Percentiles rank a stretch among this genome's conserved stretches.
These are phyloP conservation scores for Drosophila oshimai DNA, from an alignment of 1,140 invertebrate genomes.

Conservation along the genomic window DNA sequence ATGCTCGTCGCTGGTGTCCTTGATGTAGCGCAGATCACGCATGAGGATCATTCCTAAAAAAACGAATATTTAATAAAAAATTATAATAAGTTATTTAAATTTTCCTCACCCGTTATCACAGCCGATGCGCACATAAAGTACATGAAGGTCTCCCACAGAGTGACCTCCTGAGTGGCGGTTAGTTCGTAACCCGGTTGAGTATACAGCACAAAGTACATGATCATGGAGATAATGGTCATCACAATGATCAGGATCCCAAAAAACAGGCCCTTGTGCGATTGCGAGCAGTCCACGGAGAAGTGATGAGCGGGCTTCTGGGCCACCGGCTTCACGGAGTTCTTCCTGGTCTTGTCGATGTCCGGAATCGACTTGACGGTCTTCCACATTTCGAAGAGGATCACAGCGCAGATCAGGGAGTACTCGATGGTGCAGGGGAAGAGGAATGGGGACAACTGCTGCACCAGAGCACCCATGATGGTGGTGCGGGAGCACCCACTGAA, in stretches of 20 bases:
- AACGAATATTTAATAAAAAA: background rate
- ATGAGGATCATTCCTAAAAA: constrained; percentile 85
- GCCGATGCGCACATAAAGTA: constrained; percentile 83
- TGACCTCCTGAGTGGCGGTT: constrained; percentile 89
- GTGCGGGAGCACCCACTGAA: constrained; percentile 83
- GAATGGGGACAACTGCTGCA: constrained; percentile 92
- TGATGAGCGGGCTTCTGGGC: constrained; percentile 85
- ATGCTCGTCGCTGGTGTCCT: constrained; percentile 84
- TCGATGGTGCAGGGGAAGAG: constrained; percentile 96
- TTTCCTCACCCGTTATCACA: constrained; percentile 64
- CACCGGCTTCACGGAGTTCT: constrained; percentile 77
- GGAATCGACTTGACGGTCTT: constrained; percentile 85
- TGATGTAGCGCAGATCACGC: constrained; percentile 85
- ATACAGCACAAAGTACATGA: constrained; percentile 94
- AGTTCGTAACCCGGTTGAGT: constrained; percentile 87
- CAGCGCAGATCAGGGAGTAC: constrained; percentile 92
- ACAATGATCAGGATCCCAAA: constrained; percentile 93
- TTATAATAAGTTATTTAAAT: background rate
- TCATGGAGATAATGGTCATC: constrained; percentile 93
- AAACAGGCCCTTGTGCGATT: constrained; percentile 93
- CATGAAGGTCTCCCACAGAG: constrained; percentile 89
- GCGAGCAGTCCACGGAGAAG: constrained; percentile 94
- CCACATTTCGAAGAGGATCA: constrained; percentile 93
- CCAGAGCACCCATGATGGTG: constrained; percentile 87
- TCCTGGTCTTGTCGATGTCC: constrained; percentile 70